Evolutionary conservation across 2,797 vertebrate genomes (phyloP).

Genomic region (Esox masquinongy): DNA sequence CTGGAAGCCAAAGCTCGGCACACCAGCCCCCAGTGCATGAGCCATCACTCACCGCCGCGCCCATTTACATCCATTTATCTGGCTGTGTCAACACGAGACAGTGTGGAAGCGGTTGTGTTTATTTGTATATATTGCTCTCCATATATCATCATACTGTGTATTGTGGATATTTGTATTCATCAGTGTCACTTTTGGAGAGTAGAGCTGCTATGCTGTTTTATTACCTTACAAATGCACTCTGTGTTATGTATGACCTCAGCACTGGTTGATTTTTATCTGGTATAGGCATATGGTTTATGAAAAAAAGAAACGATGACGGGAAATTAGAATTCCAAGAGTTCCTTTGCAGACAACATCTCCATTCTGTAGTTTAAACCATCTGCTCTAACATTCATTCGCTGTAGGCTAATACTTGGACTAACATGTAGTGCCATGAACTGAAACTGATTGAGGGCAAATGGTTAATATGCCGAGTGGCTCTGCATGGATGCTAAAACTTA

Average conservation of each 20-base stretch:
- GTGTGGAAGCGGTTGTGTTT: constrained; percentile 1
- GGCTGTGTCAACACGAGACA: constrained; percentile 2
- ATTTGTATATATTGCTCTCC: constrained; percentile 8
- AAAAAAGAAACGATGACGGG: neutral
- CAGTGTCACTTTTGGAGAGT: neutral
- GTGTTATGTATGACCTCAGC: neutral
- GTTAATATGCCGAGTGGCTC: too few relatives aligned
- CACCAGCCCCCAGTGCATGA: constrained; percentile 8
- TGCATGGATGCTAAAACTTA: too few relatives aligned
- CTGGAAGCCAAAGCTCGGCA: neutral
- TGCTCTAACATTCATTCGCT: too few relatives aligned
- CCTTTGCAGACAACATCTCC: neutral
- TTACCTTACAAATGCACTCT: neutral
- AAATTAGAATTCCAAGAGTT: neutral
- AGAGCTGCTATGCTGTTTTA: neutral
- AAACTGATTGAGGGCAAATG: too few relatives aligned
- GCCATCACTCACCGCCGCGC: constrained; percentile 9
- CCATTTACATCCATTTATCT: constrained; percentile 20
- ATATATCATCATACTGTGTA: constrained; percentile 20
- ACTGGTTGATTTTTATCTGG: neutral
- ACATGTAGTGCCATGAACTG: too few relatives aligned
- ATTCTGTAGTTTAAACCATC: neutral
- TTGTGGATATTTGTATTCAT: constrained; percentile 11
- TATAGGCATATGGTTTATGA: neutral
- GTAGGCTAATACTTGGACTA: too few relatives aligned